Percentiles rank a stretch among this genome's conserved stretches.
Conservation (phyloP, 2,888 invertebrate species). For the Temnothorax ravouxi region DNA sequence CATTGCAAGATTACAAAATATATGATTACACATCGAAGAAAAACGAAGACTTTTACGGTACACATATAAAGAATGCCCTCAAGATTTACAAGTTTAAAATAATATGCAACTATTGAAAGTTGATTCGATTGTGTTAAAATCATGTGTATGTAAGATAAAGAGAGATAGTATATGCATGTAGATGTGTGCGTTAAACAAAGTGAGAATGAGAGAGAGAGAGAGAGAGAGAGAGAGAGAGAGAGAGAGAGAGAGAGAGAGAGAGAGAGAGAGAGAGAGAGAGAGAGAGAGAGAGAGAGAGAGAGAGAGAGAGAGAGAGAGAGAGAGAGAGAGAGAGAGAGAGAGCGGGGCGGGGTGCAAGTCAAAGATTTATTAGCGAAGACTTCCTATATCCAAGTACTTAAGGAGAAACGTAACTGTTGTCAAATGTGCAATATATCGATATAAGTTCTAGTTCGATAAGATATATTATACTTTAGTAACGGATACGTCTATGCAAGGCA, state of each 20-base stretch:
- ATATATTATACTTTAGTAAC: slow-evolving; percentile 82
- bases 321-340: background rate
- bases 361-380: slow-evolving; percentile 78
- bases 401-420: slow-evolving; percentile 85
- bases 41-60: slow-evolving; percentile 20
- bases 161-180: slow-evolving; percentile 5
- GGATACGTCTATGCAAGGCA: slow-evolving; percentile 69
- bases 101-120: slow-evolving; percentile 46
- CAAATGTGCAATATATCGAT: slow-evolving; percentile 86
- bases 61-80: slow-evolving; percentile 7
- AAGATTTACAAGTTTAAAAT: slow-evolving; percentile 39
- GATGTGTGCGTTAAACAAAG: slow-evolving; percentile 36
- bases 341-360: slow-evolving; percentile 30
- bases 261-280: background rate
- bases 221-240: background rate
- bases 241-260: background rate
- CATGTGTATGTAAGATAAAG: slow-evolving; percentile 10
- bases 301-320: no score
- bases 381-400: slow-evolving; percentile 85
- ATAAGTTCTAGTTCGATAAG: slow-evolving; percentile 83
- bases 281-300: no score
- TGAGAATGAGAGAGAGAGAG: background rate
- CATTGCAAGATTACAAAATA: slow-evolving; percentile 30
- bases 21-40: slow-evolving; percentile 34
- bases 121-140: slow-evolving; percentile 41